Percentiles rank a stretch among this genome's conserved stretches.
phyloP scores from a whole-genome alignment of 2,888 invertebrate genomes.

The Drosophila nigricruria region DNA sequence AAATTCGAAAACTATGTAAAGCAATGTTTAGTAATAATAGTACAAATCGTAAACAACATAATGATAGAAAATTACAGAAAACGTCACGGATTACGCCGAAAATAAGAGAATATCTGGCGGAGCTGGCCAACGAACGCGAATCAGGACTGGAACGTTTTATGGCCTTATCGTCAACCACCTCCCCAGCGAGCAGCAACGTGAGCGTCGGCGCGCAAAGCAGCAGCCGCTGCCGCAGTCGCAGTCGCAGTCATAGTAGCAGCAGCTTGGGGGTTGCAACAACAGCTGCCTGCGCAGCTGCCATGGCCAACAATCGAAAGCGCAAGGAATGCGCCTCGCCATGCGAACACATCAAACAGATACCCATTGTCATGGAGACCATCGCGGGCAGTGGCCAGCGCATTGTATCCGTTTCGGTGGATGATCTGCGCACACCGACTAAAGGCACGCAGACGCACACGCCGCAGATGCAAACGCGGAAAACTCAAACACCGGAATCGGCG shows the following conservation, averaged over 20 bases:
- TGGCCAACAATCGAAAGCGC: neutral
- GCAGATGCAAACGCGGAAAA: conserved; percentile 76
- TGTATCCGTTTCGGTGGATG: conserved; percentile 52
- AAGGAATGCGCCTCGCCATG: neutral
- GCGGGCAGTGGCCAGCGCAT: neutral
- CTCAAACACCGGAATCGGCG: conserved; percentile 90
- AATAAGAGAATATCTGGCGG: conserved; percentile 60
- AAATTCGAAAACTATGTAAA: conserved; percentile 30
- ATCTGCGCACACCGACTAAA: conserved; percentile 64
- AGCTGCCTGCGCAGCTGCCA: conserved; percentile 29
- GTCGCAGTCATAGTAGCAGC: conserved; percentile 7
- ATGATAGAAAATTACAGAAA: conserved; percentile 28
- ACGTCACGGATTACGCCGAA: conserved; percentile 64
- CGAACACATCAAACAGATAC: conserved; percentile 40
- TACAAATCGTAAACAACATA: conserved; percentile 27
- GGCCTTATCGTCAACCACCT: conserved; percentile 60
- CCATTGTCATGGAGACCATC: conserved; percentile 47
- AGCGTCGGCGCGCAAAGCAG: conserved; percentile 52
- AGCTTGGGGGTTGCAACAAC: conserved; percentile 31
- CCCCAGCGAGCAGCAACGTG: conserved; percentile 64
- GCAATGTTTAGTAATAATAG: conserved; percentile 42
- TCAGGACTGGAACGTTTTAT: conserved; percentile 64
- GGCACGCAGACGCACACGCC: conserved; percentile 37
- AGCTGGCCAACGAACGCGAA: conserved; percentile 63
- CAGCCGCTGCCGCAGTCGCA: neutral